A percentile compares a stretch with the other conserved stretches of the same genome.
phyloP scores from a whole-genome alignment of 1,140 invertebrate species.

The Gryon sp. region DNA sequence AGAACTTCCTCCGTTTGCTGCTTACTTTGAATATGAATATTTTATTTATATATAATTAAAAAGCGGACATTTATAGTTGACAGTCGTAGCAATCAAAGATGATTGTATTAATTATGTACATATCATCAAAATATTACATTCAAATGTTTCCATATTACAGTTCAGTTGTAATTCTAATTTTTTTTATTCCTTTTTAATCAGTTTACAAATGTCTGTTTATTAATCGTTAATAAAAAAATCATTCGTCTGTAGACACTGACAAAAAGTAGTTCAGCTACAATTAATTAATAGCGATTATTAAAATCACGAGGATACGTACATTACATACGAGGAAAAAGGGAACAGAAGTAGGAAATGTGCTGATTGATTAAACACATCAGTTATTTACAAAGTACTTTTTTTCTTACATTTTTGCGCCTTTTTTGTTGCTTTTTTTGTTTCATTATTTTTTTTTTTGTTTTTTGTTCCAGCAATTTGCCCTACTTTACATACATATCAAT shows the following conservation, averaged over 20 bases:
- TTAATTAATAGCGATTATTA: conserved; percentile 52
- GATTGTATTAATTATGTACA: conserved; percentile 52
- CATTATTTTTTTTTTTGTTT: conserved; percentile 7
- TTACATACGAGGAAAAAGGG: conserved; percentile 58
- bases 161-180: conserved; percentile 33
- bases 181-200: no score
- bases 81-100: conserved; percentile 52
- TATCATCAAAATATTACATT: conserved; percentile 52
- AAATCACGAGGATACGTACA: conserved; percentile 66
- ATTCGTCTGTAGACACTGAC: conserved; percentile 45
- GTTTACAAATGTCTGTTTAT: conserved; percentile 36
- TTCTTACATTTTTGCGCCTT: conserved; percentile 1
- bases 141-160: conserved; percentile 25
- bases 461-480: conserved; percentile 49
- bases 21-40: no score
- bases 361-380: conserved; percentile 22
- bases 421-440: conserved; percentile 23
- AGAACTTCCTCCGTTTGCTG: conserved; percentile 58
- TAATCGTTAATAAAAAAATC: conserved; percentile 32
- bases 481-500: conserved; percentile 66
- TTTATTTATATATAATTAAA: conserved; percentile 72
- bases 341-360: conserved; percentile 40
- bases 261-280: conserved; percentile 60
- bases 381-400: conserved; percentile 50
- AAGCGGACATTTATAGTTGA: conserved; percentile 69